Percentiles rank a stretch among this genome's conserved stretches.
These are phyloP conservation scores for Glossophaga mutica DNA, from an alignment of 2,797 vertebrate species.

Conservation along the genomic window DNA sequence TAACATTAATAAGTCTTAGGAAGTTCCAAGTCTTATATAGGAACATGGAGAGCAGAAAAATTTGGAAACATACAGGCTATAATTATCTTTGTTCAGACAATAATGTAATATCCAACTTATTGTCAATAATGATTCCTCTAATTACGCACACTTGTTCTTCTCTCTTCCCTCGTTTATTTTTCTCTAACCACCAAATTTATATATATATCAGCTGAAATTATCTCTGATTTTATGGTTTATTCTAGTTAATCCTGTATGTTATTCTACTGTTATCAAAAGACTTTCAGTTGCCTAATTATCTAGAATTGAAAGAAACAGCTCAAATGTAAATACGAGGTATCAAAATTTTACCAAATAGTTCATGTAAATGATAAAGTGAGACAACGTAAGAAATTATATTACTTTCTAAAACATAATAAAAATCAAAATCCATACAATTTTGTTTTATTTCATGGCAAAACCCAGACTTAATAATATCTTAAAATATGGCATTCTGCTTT, in stretches of 20 bases:
- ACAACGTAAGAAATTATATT: not conserved
- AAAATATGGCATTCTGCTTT: not conserved
- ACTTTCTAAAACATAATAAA: slow-evolving; percentile 36
- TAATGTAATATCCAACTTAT: slow-evolving; percentile 9
- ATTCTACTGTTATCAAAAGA: not conserved
- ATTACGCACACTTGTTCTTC: not conserved
- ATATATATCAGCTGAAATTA: not conserved
- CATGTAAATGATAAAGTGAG: not conserved
- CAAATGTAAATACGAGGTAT: not conserved
- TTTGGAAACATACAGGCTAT: not conserved
- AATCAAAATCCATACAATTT: slow-evolving; percentile 8
- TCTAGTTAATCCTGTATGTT: not conserved
- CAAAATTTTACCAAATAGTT: slow-evolving; percentile 20
- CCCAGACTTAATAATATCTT: not conserved
- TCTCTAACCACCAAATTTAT: not conserved
- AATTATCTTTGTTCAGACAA: not conserved
- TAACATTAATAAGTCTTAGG: not conserved
- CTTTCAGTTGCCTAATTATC: not conserved
- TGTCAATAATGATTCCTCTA: not conserved
- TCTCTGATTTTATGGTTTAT: not conserved
- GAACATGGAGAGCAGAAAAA: not conserved
- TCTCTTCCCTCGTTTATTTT: not conserved
- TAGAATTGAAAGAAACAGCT: slow-evolving; percentile 33
- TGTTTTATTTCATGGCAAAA: slow-evolving; percentile 13
- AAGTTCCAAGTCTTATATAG: slow-evolving; percentile 10